Conservation (phyloP, 2,797 vertebrate genomes). For the Pogoniulus pusillus region DNA sequence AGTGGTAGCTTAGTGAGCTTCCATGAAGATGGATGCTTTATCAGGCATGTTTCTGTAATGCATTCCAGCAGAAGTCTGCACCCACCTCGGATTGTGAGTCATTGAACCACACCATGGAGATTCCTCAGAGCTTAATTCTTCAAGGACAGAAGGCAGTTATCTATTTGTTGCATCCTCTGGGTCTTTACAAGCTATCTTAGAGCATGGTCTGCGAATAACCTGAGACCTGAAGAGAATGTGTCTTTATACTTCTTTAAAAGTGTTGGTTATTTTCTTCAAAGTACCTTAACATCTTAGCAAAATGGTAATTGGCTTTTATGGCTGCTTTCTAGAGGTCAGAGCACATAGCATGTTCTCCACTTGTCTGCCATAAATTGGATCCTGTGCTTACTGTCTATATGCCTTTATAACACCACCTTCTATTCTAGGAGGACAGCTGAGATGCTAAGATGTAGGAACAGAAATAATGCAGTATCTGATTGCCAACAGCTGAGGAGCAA, state of each 20-base stretch:
- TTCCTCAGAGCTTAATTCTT: not conserved
- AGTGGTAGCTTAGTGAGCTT: not conserved
- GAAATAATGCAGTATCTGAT: not conserved
- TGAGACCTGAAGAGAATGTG: not conserved
- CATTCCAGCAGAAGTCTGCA: not conserved
- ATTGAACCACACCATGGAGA: not conserved
- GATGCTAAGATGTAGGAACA: not conserved
- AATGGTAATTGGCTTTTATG: not conserved
- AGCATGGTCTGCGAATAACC: not conserved
- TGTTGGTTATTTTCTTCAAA: not conserved
- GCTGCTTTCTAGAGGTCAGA: not conserved
- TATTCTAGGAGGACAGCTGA: not conserved
- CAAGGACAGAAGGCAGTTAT: not conserved
- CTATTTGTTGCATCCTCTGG: not conserved
- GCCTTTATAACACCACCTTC: not conserved
- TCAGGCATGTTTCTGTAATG: not conserved
- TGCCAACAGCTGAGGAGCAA: not conserved
- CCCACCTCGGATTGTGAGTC: not conserved
- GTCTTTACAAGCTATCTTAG: not conserved
- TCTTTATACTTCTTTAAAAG: not conserved
- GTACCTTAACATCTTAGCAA: not conserved
- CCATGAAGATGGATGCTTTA: not conserved
- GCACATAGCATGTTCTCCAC: not conserved
- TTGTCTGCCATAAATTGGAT: not conserved
- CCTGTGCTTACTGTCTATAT: not conserved